A percentile compares a stretch with the other conserved stretches of the same genome.
Conservation (phyloP, 2,797 vertebrate species). For the Oreonectes daqikongensis region DNA sequence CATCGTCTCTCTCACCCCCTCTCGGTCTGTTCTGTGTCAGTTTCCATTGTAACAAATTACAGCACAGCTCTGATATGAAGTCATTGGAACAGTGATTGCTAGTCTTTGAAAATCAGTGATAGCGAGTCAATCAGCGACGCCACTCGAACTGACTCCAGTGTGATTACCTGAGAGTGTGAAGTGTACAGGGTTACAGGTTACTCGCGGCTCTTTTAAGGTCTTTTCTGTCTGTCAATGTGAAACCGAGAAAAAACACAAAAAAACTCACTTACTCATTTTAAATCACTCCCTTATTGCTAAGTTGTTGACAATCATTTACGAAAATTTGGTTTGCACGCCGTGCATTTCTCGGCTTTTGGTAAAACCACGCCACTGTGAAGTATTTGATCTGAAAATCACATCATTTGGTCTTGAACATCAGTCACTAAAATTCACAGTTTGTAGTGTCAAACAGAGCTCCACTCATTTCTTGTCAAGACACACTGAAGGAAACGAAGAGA, state of each 20-base stretch:
- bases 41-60: constrained; percentile 58
- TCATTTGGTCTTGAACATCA: too few relatives aligned
- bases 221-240: constrained; percentile 35
- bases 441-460: constrained; percentile 19
- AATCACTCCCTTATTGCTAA: constrained; percentile 23
- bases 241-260: constrained; percentile 18
- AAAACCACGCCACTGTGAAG: neutral
- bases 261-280: constrained; percentile 10
- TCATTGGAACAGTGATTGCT: constrained; percentile 57
- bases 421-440: constrained; percentile 12
- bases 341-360: neutral
- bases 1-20: constrained; percentile 70
- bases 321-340: neutral
- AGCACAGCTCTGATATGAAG: constrained; percentile 53
- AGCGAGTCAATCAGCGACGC: constrained; percentile 58
- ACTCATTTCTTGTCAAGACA: constrained; percentile 3
- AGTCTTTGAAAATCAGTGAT: constrained; percentile 58
- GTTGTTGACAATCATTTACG: constrained; percentile 27
- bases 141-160: constrained; percentile 55
- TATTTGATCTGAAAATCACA: neutral
- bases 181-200: constrained; percentile 50
- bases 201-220: constrained; percentile 19
- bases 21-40: constrained; percentile 57
- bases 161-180: constrained; percentile 56
- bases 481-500: neutral